These are phyloP conservation scores for Alviniconcha strummeri DNA, from an alignment of 2,888 invertebrate genomes.

Conservation along the genomic window DNA sequence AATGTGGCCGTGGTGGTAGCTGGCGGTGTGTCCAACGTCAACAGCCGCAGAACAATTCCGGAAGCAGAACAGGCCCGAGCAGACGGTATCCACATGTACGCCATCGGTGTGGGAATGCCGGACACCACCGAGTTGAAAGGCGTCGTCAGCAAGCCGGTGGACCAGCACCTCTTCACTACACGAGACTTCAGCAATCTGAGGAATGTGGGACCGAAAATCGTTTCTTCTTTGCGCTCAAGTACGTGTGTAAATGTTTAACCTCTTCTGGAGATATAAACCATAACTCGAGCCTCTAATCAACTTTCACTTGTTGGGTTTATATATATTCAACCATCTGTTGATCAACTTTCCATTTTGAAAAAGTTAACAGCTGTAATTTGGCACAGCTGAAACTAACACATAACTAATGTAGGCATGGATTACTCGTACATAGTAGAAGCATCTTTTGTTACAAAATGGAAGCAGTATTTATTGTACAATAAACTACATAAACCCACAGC, in stretches of 20 bases:
- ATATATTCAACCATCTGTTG: too few relatives aligned
- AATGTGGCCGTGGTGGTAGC: slow-evolving; percentile 53
- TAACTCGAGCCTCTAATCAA: neutral
- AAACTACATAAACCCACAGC: too few relatives aligned
- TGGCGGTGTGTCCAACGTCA: slow-evolving; percentile 58
- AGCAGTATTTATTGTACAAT: too few relatives aligned
- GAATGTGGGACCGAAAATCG: slow-evolving; percentile 43
- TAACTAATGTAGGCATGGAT: too few relatives aligned
- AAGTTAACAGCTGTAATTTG: too few relatives aligned
- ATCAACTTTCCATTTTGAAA: too few relatives aligned
- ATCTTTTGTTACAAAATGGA: too few relatives aligned
- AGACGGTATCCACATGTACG: slow-evolving; percentile 53
- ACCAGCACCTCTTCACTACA: slow-evolving; percentile 49
- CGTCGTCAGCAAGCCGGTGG: slow-evolving; percentile 54
- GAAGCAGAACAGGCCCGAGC: slow-evolving; percentile 44
- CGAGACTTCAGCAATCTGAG: slow-evolving; percentile 48
- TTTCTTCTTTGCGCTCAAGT: slow-evolving; percentile 47
- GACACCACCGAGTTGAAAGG: slow-evolving; percentile 58
- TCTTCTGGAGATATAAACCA: neutral
- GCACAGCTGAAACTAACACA: too few relatives aligned
- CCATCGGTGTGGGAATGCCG: slow-evolving; percentile 56
- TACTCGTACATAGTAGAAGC: too few relatives aligned
- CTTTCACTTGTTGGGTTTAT: neutral
- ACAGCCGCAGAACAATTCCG: slow-evolving; percentile 45
- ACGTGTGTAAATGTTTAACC: slow-evolving; percentile 1